Base-by-base conservation (phyloP, 2,888 invertebrate species). In the Agonopterix heracliana region DNA sequence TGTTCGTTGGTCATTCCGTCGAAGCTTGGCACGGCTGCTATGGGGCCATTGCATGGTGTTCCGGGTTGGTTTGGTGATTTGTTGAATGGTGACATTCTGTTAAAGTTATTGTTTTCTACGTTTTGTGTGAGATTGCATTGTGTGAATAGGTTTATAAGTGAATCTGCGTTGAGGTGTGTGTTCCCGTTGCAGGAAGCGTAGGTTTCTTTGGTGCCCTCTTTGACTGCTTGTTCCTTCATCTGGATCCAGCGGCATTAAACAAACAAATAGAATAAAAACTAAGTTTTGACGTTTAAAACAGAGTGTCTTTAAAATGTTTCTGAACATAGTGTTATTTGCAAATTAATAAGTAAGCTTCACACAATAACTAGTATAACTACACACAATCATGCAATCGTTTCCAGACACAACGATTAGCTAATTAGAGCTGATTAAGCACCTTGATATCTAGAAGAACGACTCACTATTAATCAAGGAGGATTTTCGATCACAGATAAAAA, bases 1-100 rank as follows among this genome's bases (percentile, higher is more conserved):
- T 87, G 76, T 4, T 86, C 82, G 47, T 84, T 83, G 17, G 75
- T 69, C 82, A 85, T 81, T 11, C 64, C 71, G 0, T 69, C 78
- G 52, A 86, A 81, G 46, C 61, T 57, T 0, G 78, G 75, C 0
- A 76, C 66, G 1, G 78, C 64, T 41, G 14, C 68, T 0, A n/a
- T 38, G 13, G 71, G 54, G 0, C 69, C 73, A 11, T 75, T 69
- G n/a, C 54, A 42, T n/a, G 59, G 53, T 9, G 69, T 68, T 11
- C 67, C 66, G 0, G 66, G 40, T 2, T 50, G 40, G 1, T 47
- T 61, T 1, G 81, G 71, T 0, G 76, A 64, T 2, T 61, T 48
- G 47, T 62, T 60, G 56, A 71, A 75, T 0, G 78, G 68, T 1
- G 80, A 74, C 1, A 71, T 59, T 3, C 61, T 64, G 13, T 75